Percentiles rank a stretch among this genome's conserved stretches.
Evolutionary conservation across 2,797 vertebrate genomes (phyloP).

Genomic region (Centroberyx gerrardi): DNA sequence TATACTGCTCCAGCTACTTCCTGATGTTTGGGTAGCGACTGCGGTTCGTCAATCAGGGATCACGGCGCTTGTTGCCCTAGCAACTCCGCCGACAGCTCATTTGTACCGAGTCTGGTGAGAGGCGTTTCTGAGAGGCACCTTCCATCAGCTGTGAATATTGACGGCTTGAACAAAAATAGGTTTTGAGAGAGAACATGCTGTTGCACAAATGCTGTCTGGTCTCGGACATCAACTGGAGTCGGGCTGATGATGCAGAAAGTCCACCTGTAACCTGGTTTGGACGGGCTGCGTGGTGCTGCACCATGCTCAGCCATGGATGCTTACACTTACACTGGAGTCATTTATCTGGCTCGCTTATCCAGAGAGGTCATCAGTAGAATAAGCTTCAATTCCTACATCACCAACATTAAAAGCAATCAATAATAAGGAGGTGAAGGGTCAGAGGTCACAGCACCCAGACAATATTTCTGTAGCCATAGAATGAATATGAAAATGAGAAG

Average conservation of each 20-base stretch:
- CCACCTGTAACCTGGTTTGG: background rate
- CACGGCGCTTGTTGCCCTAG: constrained; percentile 64
- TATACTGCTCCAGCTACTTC: constrained; percentile 61
- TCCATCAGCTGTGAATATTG: constrained; percentile 65
- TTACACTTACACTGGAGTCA: too few species aligned
- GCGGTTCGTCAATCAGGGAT: constrained; percentile 70
- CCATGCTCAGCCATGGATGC: too few species aligned
- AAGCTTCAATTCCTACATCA: background rate
- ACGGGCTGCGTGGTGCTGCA: background rate
- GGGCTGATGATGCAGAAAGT: constrained; percentile 11
- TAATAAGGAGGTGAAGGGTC: too few species aligned
- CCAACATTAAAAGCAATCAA: too few species aligned
- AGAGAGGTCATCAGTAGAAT: background rate
- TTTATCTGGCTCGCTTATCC: background rate
- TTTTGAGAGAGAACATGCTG: constrained; percentile 16
- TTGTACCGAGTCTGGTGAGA: constrained; percentile 50
- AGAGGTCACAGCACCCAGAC: too few species aligned
- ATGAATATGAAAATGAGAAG: background rate
- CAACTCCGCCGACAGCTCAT: constrained; percentile 62
- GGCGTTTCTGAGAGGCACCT: constrained; percentile 60
- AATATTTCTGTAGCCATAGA: background rate
- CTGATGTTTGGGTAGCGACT: constrained; percentile 67
- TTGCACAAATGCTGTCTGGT: constrained; percentile 19
- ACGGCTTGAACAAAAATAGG: constrained; percentile 48
- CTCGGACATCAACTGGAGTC: background rate